A percentile compares a stretch with the other conserved stretches of the same genome.
phyloP scores from a whole-genome alignment of 2,797 vertebrate genomes.

The Clarias laeviceps region DNA sequence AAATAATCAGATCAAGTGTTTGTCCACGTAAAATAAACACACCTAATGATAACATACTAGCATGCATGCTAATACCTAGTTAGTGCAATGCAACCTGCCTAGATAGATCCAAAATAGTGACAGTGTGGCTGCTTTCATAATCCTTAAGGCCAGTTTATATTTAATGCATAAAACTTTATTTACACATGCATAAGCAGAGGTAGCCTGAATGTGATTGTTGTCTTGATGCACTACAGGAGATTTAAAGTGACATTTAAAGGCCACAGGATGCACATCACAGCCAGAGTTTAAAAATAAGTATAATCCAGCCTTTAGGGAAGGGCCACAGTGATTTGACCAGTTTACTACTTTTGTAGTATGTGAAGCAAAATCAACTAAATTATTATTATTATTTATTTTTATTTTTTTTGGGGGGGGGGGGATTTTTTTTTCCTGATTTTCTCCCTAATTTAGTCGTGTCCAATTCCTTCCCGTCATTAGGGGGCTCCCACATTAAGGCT shows the following conservation, averaged over 20 bases:
- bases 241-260: not conserved
- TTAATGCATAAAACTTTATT: not conserved
- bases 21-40: too few relatives aligned
- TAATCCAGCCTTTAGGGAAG: not conserved
- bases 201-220: not conserved
- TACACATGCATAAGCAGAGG: not conserved
- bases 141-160: not conserved
- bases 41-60: not conserved
- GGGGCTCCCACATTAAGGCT: too few relatives aligned
- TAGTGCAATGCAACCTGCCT: not conserved
- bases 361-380: not conserved
- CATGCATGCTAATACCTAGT: not conserved
- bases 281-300: not conserved
- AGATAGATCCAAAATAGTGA: not conserved
- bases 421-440: too few relatives aligned
- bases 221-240: not conserved
- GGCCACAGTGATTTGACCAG: not conserved
- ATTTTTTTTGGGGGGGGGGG: too few relatives aligned
- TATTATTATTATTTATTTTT: too few relatives aligned
- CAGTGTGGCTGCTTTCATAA: not conserved
- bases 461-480: too few relatives aligned
- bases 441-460: too few relatives aligned
- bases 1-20: too few relatives aligned
- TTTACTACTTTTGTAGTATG: not conserved
- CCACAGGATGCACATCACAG: not conserved